Conservation (phyloP, 2,888 invertebrate genomes). For the Mylabris sibirica region DNA sequence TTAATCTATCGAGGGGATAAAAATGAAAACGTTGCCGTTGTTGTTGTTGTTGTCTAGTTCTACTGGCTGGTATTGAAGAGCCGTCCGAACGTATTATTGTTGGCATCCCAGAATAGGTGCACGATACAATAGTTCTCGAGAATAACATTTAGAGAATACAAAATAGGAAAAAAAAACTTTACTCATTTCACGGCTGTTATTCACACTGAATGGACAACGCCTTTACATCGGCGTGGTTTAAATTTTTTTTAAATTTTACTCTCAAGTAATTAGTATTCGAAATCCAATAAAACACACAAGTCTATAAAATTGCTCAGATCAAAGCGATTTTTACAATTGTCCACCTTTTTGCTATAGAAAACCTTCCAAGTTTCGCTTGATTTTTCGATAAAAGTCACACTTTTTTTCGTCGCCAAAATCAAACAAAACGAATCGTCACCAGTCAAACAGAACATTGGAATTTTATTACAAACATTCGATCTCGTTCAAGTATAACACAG, state of each 20-base stretch:
- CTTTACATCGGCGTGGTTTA: conserved; percentile 34
- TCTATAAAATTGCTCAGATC: not conserved
- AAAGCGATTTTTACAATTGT: not conserved
- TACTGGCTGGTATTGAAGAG: conserved; percentile 13
- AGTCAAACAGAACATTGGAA: conserved; percentile 23
- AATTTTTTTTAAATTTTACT: conserved; percentile 28
- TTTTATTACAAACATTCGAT: conserved; percentile 27
- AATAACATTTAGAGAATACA: conserved; percentile 18
- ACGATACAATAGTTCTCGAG: conserved; percentile 34
- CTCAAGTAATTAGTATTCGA: conserved; percentile 25
- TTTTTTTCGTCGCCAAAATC: not conserved
- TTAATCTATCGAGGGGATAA: conserved; percentile 31
- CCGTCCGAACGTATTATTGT: conserved; percentile 29
- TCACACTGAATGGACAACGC: conserved; percentile 50
- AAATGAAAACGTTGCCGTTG: conserved; percentile 13
- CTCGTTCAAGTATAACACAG: conserved; percentile 9
- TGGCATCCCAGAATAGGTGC: conserved; percentile 31
- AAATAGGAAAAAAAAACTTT: conserved; percentile 44
- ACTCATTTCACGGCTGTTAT: conserved; percentile 58
- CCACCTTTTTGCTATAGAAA: not conserved
- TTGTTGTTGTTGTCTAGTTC: conserved; percentile 22
- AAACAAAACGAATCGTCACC: conserved; percentile 11
- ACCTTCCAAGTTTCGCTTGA: not conserved
- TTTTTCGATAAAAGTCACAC: not conserved
- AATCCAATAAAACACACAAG: conserved; percentile 16